Percentiles rank a stretch among this genome's conserved stretches.
phyloP scores from a whole-genome alignment of 2,797 vertebrate species.

The Periparus ater region DNA sequence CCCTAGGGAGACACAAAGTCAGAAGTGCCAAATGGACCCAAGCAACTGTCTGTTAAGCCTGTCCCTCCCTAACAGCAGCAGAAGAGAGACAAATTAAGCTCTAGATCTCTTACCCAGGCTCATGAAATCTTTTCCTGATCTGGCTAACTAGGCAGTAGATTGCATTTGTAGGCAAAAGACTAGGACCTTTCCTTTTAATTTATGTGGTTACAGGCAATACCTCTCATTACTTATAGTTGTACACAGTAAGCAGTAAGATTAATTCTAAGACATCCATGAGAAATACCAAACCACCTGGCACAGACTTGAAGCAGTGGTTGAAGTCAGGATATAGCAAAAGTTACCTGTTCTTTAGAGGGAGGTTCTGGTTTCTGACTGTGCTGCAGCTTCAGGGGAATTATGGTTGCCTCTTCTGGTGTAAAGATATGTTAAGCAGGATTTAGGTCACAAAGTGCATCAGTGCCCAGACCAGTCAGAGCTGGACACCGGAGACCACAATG shows the following conservation, averaged over 20 bases:
- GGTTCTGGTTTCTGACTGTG: background rate
- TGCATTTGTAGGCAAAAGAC: background rate
- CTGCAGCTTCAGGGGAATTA: background rate
- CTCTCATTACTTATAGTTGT: background rate
- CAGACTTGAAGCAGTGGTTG: background rate
- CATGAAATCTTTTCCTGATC: background rate
- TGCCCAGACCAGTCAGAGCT: background rate
- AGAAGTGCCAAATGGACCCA: background rate
- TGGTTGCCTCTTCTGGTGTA: background rate
- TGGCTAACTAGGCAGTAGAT: background rate
- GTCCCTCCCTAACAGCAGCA: background rate
- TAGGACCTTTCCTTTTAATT: background rate
- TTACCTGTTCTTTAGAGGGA: background rate
- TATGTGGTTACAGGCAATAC: background rate
- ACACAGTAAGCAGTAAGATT: background rate
- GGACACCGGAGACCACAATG: background rate
- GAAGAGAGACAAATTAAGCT: background rate
- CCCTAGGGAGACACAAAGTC: background rate
- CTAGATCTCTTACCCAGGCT: background rate
- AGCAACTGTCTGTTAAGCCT: background rate
- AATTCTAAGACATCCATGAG: background rate
- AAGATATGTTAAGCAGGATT: background rate
- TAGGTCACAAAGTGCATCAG: background rate
- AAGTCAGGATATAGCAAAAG: background rate
- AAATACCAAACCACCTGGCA: background rate